These are phyloP conservation scores for Gobiocypris rarus DNA, from an alignment of 2,113 vertebrate species.

Conservation along the genomic window DNA sequence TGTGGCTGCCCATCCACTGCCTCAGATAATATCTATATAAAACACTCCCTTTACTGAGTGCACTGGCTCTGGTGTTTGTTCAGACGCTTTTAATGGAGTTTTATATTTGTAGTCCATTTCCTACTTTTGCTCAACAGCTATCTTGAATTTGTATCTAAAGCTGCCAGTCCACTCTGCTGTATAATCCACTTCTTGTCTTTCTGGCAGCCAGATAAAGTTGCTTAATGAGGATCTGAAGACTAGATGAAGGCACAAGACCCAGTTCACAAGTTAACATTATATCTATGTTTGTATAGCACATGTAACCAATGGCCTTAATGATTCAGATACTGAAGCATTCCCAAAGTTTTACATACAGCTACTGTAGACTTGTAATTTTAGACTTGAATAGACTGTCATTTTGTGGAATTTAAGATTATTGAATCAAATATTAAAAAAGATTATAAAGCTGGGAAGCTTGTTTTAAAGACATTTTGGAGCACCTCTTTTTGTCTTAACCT, in stretches of 20 bases:
- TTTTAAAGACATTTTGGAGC: not conserved
- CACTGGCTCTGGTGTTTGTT: not conserved
- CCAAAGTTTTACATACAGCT: conserved; percentile 60
- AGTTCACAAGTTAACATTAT: conserved; percentile 29
- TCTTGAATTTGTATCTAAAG: conserved; percentile 4
- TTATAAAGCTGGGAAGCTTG: not conserved
- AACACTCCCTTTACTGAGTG: not conserved
- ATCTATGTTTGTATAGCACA: conserved; percentile 59
- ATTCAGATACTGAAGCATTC: conserved; percentile 65
- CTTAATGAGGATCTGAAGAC: conserved; percentile 20
- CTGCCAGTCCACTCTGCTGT: conserved; percentile 8
- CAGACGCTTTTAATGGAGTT: not conserved
- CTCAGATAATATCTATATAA: not conserved
- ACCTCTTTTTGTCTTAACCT: not conserved
- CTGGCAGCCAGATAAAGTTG: not conserved
- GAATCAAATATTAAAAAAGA: conserved; percentile 12
- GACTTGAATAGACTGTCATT: conserved; percentile 22
- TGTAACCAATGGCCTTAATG: conserved; percentile 80
- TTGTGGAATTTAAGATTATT: conserved; percentile 44
- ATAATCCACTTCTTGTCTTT: conserved; percentile 36
- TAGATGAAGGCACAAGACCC: conserved; percentile 5
- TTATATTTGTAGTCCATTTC: not conserved
- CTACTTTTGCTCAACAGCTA: conserved; percentile 1
- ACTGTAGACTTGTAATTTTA: conserved; percentile 25
- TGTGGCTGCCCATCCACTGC: not conserved